These are phyloP conservation scores for Heliocidaris tuberculata DNA, from an alignment of 35 echinoderm and acorn worm genomes.

Conservation along the genomic window DNA sequence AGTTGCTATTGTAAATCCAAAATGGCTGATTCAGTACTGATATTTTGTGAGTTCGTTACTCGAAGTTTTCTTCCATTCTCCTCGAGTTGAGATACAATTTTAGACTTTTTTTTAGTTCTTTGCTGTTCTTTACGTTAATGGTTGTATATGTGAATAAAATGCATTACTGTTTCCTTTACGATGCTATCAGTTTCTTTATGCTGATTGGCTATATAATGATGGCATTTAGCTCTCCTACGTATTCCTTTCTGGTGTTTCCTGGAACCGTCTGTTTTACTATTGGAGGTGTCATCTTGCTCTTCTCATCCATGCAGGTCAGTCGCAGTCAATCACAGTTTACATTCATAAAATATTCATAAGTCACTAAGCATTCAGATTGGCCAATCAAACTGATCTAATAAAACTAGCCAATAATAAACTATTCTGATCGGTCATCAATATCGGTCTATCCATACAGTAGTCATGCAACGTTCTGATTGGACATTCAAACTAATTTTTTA, in stretches of 20 bases:
- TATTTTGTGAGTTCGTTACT: too few relatives aligned
- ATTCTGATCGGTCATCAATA: too few relatives aligned
- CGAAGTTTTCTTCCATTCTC: too few relatives aligned
- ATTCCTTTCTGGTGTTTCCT: neutral
- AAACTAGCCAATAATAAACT: too few relatives aligned
- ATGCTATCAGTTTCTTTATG: neutral
- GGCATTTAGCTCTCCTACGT: neutral
- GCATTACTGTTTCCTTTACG: neutral
- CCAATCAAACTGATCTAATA: neutral
- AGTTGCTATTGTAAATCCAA: too few relatives aligned
- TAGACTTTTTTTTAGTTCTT: neutral
- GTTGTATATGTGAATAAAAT: too few relatives aligned
- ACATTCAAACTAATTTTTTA: neutral
- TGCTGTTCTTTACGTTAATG: neutral
- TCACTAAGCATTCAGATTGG: neutral
- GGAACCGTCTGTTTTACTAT: neutral
- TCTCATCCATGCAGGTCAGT: neutral
- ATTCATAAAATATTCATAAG: neutral
- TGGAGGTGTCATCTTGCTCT: constrained; percentile 5
- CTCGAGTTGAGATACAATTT: too few relatives aligned
- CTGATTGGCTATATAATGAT: constrained; percentile 22
- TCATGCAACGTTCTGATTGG: neutral
- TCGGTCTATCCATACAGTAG: neutral
- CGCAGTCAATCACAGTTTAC: neutral
- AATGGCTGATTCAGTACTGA: too few relatives aligned